Base-by-base conservation (phyloP, 2,888 invertebrate genomes). In the Meloe dianella region DNA sequence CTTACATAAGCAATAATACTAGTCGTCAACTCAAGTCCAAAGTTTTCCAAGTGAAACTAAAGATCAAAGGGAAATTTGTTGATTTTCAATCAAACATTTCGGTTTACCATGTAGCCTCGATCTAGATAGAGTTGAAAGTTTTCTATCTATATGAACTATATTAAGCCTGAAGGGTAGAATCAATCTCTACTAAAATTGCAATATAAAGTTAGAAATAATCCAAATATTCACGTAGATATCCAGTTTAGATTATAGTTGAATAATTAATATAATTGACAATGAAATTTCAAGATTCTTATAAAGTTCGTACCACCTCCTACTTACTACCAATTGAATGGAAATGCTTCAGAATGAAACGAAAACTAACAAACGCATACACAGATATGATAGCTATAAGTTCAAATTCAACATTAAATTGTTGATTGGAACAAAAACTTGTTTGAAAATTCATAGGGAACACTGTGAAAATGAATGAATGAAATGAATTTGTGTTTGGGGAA, bases 11-110 rank as follows among this genome's bases (percentile, higher is more conserved):
- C n/a, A n/a, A n/a, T 27, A 4, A 27, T 2, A 27, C 27, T 27
- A 4, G 12, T 35, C 35, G n/a, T 41, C 41, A 35, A 35, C 2
- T 35, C 10, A 5, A 14, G 35, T 14, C 4, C 12, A 35, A 12
- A 41, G 65, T 61, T 62, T 58, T 57, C 58, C 57, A 58, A 59
- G 56, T 38, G 38, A 41, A 38, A 32, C 60, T 41, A 20, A 38
- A 66, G 63, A 66, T 66, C 66, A 66, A 66, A 66, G 66, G 14
- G 63, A 54, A 38, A 60, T 60, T 63, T 66, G 66, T 66, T 66
- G 66, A 63, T 63, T 66, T 66, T 63, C 63, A 66, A 66, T 66
- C 66, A 63, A 27, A 60, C 38, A 60, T 57, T 32, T 30, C 59
- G 66, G 63, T 63, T 41, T 8, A 8, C 5, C 17, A 41, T 17